Conservation (phyloP, 2,797 vertebrate species). For the Ficedula albicollis region DNA sequence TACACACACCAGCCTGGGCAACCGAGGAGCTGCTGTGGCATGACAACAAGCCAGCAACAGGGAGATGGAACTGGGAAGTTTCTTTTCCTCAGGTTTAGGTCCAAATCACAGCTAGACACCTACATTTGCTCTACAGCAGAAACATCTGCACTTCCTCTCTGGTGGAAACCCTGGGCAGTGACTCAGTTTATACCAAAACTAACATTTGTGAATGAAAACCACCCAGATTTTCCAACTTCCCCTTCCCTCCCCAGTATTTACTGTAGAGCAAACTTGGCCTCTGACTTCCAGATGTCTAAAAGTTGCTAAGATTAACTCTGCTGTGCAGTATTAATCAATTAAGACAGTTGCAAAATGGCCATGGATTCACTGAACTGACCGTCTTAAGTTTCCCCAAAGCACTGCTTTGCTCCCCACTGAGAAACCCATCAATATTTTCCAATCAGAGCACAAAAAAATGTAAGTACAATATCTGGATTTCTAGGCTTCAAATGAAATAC, state of each 20-base stretch:
- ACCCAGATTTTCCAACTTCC: neutral
- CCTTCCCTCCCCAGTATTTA: neutral
- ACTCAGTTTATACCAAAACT: neutral
- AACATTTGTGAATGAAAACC: neutral
- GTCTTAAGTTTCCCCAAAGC: neutral
- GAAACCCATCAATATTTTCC: neutral
- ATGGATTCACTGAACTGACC: neutral
- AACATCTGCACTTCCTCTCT: neutral
- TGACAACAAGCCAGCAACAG: neutral
- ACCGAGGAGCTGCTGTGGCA: neutral
- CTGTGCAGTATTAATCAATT: neutral
- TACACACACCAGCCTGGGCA: neutral
- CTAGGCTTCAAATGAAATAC: neutral
- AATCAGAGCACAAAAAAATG: neutral
- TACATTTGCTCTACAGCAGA: neutral
- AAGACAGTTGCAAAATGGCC: neutral
- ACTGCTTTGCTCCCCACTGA: neutral
- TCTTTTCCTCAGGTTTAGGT: neutral
- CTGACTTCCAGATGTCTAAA: neutral
- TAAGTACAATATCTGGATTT: neutral
- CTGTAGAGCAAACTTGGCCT: neutral
- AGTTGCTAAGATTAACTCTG: neutral
- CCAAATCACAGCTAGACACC: neutral
- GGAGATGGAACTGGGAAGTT: neutral
- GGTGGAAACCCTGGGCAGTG: neutral